These are phyloP conservation scores for Saguinus imperator DNA, from an alignment of 2,113 vertebrate genomes.

Conservation along the genomic window DNA sequence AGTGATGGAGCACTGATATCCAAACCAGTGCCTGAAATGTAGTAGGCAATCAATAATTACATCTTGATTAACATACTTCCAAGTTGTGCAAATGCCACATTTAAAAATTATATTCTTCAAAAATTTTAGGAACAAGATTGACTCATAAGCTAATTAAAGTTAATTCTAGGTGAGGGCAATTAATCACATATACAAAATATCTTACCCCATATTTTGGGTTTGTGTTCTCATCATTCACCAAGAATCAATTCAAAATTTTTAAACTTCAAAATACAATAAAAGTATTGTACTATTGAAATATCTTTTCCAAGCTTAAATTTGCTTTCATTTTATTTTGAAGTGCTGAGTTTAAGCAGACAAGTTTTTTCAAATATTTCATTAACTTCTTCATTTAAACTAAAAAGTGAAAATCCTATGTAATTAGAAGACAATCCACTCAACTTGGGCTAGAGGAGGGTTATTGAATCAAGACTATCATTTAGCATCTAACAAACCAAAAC, in stretches of 20 bases:
- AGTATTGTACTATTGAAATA: background rate
- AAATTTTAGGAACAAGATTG: background rate
- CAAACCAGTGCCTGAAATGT: background rate
- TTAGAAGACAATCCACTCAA: background rate
- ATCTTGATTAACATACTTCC: background rate
- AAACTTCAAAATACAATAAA: constrained; percentile 20
- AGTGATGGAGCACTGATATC: background rate
- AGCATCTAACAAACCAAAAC: background rate
- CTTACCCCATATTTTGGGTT: background rate
- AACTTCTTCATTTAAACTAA: background rate
- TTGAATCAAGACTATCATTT: background rate
- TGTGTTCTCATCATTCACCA: background rate
- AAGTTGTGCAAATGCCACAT: background rate
- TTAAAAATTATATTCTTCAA: background rate
- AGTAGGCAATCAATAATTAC: background rate
- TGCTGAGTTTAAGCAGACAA: background rate
- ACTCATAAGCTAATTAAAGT: background rate
- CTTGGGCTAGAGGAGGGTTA: background rate
- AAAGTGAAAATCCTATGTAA: background rate
- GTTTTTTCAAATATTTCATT: background rate
- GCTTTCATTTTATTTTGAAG: constrained; percentile 4
- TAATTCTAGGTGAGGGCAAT: background rate
- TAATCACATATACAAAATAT: background rate
- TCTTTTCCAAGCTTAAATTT: background rate
- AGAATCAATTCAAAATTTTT: background rate